These are phyloP conservation scores for Neolamprologus cancellatus DNA, from an alignment of 2,113 vertebrate genomes.

Conservation along the genomic window DNA sequence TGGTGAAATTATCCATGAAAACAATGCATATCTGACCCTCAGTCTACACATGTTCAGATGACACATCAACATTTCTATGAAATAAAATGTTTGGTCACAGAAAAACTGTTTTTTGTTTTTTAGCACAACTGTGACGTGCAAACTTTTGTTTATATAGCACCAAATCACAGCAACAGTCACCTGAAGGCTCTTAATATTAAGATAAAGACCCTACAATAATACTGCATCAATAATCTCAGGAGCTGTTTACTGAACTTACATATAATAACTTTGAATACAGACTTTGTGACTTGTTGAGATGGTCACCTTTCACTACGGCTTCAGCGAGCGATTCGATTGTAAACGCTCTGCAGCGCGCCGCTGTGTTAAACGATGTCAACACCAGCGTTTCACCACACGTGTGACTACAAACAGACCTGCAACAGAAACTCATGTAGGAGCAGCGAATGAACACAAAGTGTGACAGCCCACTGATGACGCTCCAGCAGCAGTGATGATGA, in stretches of 20 bases:
- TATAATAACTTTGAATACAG: neutral
- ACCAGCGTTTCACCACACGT: neutral
- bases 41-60: neutral
- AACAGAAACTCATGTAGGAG: neutral
- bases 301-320: rapidly evolving
- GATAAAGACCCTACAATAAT: rapidly evolving
- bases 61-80: neutral
- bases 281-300: neutral
- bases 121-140: too few relatives aligned
- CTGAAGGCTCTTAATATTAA: neutral
- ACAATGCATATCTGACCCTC: neutral
- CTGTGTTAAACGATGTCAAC: neutral
- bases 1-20: rapidly evolving
- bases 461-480: neutral
- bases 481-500: neutral
- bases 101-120: too few relatives aligned
- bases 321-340: rapidly evolving
- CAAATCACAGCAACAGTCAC: neutral
- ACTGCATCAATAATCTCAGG: neutral
- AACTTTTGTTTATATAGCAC: neutral
- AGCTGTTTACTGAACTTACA: neutral
- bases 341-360: neutral
- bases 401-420: neutral
- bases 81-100: neutral
- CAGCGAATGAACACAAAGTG: neutral